Base-by-base conservation (phyloP, 2,113 vertebrate genomes). In the Galbula dea region DNA sequence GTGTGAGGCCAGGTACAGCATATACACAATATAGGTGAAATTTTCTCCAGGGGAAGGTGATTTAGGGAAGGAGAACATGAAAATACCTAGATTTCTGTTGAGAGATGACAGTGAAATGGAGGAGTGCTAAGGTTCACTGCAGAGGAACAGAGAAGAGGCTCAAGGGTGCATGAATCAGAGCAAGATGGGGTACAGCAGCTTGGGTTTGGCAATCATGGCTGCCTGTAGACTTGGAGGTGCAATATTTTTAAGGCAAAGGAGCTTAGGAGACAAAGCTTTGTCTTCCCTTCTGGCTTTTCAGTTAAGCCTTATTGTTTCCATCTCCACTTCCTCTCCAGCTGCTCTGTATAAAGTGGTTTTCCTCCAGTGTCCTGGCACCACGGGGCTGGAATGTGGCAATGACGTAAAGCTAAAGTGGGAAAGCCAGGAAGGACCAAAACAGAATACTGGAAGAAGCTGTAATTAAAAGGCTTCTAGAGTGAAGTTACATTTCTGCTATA, bases 21-120 rank as follows among this genome's bases (percentile, higher is more conserved):
- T 11, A 9, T 22, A 26, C 37, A 26, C 32, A 29, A 4, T 27
- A 26, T 20, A 37, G 10, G 55, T 52, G 36, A 69, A 18, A 22
- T 65, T 76, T 86, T 88, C 45, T 86, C 32, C 10, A 23, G 9
- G 10, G 37, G n/a, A 29, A 86, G 29, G 20, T 7, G 69, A 17
- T 41, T 75, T 32, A 80, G 29, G 34, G 39, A 77, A 10, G 15
- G 34, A 69, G 14, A 57, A 72, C 5, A 52, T 1, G 11, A 80
- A 68, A 58, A 36, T 30, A 48, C 0, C 0, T 11, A 37, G 26
- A 8, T 62, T 92, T 30, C n/a, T 65, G 1, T 15, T 65, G n/a
- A 30, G 30, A 65, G 23, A 61, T 29, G 14, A 34, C 22, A 62
- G 24, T 62, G 43, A 36, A 83, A 52, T 13, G 8, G 10, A 39